phyloP scores from a whole-genome alignment of 1,140 invertebrate genomes.

The Drosophila ananassae region DNA sequence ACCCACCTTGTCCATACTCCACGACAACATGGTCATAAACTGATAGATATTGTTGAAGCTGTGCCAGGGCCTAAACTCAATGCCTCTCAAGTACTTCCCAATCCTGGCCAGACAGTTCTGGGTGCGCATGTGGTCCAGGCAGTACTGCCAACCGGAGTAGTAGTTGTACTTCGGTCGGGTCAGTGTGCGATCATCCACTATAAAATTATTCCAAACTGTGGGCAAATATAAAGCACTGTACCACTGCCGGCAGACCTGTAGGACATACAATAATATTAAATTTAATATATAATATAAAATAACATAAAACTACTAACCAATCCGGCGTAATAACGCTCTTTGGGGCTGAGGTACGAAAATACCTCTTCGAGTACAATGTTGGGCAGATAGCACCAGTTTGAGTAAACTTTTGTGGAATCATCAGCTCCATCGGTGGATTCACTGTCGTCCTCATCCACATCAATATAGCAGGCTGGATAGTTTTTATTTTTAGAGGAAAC shows the following conservation, averaged over 20 bases:
- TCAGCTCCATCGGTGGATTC: conserved; percentile 61
- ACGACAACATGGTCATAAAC: conserved; percentile 92
- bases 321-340: conserved; percentile 90
- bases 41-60: conserved; percentile 94
- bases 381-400: conserved; percentile 89
- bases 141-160: conserved; percentile 92
- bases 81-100: conserved; percentile 87
- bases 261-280: neutral
- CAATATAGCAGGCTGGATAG: conserved; percentile 86
- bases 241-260: conserved; percentile 85
- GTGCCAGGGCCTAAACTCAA: conserved; percentile 90
- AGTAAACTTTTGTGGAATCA: conserved; percentile 84
- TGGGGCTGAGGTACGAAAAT: conserved; percentile 88
- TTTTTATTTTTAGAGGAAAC: neutral
- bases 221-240: conserved; percentile 90
- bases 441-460: conserved; percentile 85
- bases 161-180: conserved; percentile 92
- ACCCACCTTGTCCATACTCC: conserved; percentile 87
- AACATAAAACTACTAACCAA: conserved; percentile 85
- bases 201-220: conserved; percentile 90
- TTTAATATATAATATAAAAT: neutral
- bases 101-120: conserved; percentile 90
- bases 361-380: conserved; percentile 92
- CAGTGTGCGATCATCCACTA: conserved; percentile 89
- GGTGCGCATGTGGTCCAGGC: conserved; percentile 90